These are phyloP conservation scores for Dryoscopus gambensis DNA, from an alignment of 2,113 vertebrate genomes.

Conservation along the genomic window DNA sequence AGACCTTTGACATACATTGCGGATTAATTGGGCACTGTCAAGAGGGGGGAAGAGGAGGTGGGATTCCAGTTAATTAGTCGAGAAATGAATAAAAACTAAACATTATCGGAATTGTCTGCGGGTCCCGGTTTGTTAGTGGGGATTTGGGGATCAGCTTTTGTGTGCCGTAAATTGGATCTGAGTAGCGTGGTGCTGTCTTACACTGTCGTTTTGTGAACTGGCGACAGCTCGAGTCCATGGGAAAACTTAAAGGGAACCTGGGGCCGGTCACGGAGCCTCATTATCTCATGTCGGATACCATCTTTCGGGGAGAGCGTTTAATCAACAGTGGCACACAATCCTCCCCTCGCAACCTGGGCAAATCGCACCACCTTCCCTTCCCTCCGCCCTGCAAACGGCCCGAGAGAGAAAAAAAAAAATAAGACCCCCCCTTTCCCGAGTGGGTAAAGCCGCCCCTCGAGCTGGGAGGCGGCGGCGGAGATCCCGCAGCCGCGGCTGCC, in stretches of 20 bases:
- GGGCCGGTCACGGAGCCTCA: conserved; percentile 80
- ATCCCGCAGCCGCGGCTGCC: background rate
- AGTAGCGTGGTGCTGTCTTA: conserved; percentile 86
- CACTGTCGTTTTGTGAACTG: conserved; percentile 85
- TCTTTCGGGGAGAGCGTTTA: conserved; percentile 77
- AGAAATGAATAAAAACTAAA: conserved; percentile 84
- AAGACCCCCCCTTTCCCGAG: background rate
- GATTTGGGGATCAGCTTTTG: conserved; percentile 94
- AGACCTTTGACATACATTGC: conserved; percentile 85
- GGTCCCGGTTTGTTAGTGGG: conserved; percentile 83
- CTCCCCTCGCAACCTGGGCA: conserved; percentile 27
- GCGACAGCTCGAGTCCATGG: conserved; percentile 86
- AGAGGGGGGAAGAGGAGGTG: conserved; percentile 74
- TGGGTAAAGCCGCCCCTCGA: background rate
- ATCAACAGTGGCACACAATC: conserved; percentile 65
- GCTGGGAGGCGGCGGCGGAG: background rate
- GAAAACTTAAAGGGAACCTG: conserved; percentile 82
- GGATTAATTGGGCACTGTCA: conserved; percentile 91
- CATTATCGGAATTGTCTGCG: conserved; percentile 86
- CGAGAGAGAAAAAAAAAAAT: background rate
- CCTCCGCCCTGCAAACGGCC: background rate
- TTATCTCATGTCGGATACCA: conserved; percentile 86
- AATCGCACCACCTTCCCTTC: background rate
- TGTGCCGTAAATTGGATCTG: conserved; percentile 88
- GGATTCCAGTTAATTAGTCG: conserved; percentile 97